Base-by-base conservation (phyloP, 2,888 invertebrate genomes). In the Mantis religiosa region DNA sequence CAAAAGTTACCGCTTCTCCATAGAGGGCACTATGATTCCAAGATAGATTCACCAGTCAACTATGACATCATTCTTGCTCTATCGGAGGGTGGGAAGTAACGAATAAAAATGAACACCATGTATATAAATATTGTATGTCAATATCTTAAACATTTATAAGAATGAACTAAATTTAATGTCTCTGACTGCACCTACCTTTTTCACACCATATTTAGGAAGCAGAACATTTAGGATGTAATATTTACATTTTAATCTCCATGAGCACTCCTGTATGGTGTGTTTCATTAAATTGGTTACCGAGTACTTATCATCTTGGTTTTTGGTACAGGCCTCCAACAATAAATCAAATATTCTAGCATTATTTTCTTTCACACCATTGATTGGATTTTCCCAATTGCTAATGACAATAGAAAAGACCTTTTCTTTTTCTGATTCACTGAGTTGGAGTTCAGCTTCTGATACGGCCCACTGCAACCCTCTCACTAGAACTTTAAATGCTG, bases 201-300 rank as follows among this genome's bases (percentile, higher is more conserved):
- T 89, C 14, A 90, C 89, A 20, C 91, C 91, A 89, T 89, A 91
- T 83, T 90, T 90, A 20, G 91, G 91, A n/a, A 91, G 94, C 84
- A 95, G 93, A 92, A 94, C 94, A 83, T 94, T 92, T 12, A 95
- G 92, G 93, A 95, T 94, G 89, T 94, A 93, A 92, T 94, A 95
- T 91, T 95, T 95, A 83, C 94, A 94, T 92, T 95, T 95, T 91
- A 94, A 95, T 93, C 94, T 94, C 93, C 95, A 95, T 89, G 95
- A 94, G 34, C 92, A 92, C 93, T 92, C 91, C 91, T 91, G 91
- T 91, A 93, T 91, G 28, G 92, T 88, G 87, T 91, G 91, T 84
- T 91, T 89, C 9, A 92, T 81, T 89, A 92, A 92, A 82, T 91
- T 91, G 0, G 91, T 88, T 91, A 85, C 92, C 92, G 90, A 91